Conservation (phyloP, 1,140 invertebrate species). For the Dryas iulia region DNA sequence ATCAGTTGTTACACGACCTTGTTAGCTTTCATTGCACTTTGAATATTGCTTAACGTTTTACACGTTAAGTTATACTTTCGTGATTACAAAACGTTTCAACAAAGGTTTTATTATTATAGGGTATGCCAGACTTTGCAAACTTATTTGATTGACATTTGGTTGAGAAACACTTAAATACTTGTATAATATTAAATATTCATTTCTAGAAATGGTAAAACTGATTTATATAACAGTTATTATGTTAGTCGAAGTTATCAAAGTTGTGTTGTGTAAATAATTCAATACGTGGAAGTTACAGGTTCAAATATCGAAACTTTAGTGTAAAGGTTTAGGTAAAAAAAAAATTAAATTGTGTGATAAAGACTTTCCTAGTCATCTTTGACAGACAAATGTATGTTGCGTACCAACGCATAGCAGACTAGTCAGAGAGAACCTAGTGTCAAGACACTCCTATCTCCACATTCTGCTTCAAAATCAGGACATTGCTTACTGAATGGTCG, state of each 20-base stretch:
- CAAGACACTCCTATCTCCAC: too few relatives aligned
- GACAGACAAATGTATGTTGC: too few relatives aligned
- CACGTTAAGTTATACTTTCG: neutral
- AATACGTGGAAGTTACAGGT: too few relatives aligned
- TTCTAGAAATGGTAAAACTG: neutral
- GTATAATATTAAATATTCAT: neutral
- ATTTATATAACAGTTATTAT: neutral
- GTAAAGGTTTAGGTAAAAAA: too few relatives aligned
- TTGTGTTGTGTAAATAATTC: too few relatives aligned
- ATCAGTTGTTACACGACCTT: conserved; percentile 12
- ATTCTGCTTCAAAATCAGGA: too few relatives aligned
- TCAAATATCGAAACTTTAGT: too few relatives aligned
- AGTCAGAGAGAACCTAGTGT: too few relatives aligned
- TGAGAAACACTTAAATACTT: neutral
- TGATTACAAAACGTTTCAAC: neutral
- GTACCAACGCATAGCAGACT: too few relatives aligned
- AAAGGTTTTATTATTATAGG: neutral
- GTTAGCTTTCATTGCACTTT: conserved; percentile 7
- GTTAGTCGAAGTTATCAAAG: neutral
- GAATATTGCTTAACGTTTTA: conserved; percentile 6
- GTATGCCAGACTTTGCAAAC: neutral
- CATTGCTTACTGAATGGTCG: too few relatives aligned
- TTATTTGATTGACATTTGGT: neutral
- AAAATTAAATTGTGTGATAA: too few relatives aligned
- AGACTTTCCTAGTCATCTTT: too few relatives aligned